Evolutionary conservation across 1,140 invertebrate species (phyloP), one percentile per base, ranked within the genome.

Genomic region (Bactericera cockerelli): DNA sequence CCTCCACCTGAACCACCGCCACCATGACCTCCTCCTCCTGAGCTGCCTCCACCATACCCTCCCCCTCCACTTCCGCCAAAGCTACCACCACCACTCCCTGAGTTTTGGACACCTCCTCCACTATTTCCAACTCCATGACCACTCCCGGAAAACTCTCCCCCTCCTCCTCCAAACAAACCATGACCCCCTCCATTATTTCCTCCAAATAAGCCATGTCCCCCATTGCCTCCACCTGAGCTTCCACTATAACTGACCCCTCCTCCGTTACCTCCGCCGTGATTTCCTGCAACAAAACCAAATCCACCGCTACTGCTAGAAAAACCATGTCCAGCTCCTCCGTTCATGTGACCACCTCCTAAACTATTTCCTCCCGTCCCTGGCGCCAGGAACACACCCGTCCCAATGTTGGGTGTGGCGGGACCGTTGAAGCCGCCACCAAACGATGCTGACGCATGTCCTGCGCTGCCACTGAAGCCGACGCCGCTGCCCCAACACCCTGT

Each of bases 1-100:
- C 57, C 55, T 13, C 61, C 62, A 4, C 61, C 66, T 19, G 59
- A 61, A 11, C 61, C 59, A 10, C 57, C 24, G 4, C 58, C 26
- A 11, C 28, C 28, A 0, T 33, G 31, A 42, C 28, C 16, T 10
- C 59, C 54, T 8, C 39, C 57, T 33, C 22, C 26, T 26, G 13
- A n/a, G 26, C 25, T 22, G 19, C 38, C 38, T 55, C 33, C 57
- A 10, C 22, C 4, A 3, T 16, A 26, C 4, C 42, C 42, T 3
- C 42, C 42, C 3, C 22, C 22, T 19, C 22, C n/a, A 49, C n/a
- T 49, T 49, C 42, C 42, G 3, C 55, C 58, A 39, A 21, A 59
- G n/a, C 57, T 58, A 28, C 26, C 57, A n/a, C 13, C 55, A 2
- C 55, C 31, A 25, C 13, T 38, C 11, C 14, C 25, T 4, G 55